These are phyloP conservation scores for Atta cephalotes DNA, from an alignment of 1,140 invertebrate genomes.

Conservation along the genomic window DNA sequence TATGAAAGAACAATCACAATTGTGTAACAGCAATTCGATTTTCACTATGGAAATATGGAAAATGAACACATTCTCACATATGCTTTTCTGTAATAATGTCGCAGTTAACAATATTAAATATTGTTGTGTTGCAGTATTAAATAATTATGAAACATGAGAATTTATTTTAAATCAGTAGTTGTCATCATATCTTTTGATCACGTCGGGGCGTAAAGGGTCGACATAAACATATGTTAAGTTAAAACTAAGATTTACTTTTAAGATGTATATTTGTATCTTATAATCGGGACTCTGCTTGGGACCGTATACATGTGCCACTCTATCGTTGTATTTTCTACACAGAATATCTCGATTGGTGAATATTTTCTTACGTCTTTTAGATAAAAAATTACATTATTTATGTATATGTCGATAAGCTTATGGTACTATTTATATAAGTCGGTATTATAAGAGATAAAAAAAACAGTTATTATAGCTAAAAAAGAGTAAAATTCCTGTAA, in stretches of 20 bases:
- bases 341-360: background rate
- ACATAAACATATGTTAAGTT: background rate
- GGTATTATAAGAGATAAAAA: background rate
- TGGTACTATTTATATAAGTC: background rate
- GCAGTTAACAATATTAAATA: too few relatives aligned
- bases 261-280: background rate
- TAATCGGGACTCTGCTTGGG: background rate
- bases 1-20: background rate
- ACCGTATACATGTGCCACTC: background rate
- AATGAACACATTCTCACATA: background rate
- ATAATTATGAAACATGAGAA: background rate
- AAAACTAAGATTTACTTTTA: slow-evolving; percentile 5
- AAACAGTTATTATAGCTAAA: background rate
- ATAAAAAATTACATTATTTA: background rate
- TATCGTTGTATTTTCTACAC: background rate
- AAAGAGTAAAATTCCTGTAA: background rate
- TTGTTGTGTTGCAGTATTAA: slow-evolving; percentile 11
- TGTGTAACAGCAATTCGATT: background rate
- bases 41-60: background rate
- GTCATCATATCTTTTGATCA: background rate
- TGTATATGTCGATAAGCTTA: background rate
- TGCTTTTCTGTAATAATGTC: too few relatives aligned
- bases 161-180: background rate
- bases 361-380: slow-evolving; percentile 29
- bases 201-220: background rate